These are phyloP conservation scores for Flexamia atlantica DNA, from an alignment of 2,888 invertebrate genomes.

Conservation along the genomic window DNA sequence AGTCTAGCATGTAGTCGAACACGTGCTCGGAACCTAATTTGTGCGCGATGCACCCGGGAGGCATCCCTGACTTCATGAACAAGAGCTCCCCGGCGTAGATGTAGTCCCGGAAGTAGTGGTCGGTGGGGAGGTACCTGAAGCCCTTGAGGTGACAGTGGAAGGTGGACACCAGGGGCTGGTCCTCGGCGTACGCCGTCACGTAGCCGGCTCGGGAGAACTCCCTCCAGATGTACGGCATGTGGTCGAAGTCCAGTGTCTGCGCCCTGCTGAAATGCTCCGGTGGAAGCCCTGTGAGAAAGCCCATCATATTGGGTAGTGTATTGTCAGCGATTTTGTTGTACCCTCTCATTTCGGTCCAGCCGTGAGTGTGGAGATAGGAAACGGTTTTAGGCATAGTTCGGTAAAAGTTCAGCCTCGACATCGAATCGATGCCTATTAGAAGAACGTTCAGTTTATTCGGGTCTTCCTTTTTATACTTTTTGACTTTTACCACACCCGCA, in stretches of 20 bases:
- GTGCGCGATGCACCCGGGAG: background rate
- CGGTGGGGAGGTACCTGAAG: slow-evolving; percentile 85
- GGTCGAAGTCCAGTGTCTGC: slow-evolving; percentile 78
- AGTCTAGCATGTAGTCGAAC: slow-evolving; percentile 81
- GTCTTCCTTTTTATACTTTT: slow-evolving; percentile 68
- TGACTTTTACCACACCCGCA: slow-evolving; percentile 76
- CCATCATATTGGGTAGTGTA: slow-evolving; percentile 93
- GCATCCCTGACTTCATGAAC: slow-evolving; percentile 73
- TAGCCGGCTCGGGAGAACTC: slow-evolving; percentile 82
- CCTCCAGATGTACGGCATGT: slow-evolving; percentile 87
- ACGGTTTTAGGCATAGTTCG: slow-evolving; percentile 86
- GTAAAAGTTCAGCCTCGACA: slow-evolving; percentile 87
- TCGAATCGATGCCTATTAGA: slow-evolving; percentile 90
- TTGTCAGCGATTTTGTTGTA: slow-evolving; percentile 91
- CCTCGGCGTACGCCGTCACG: slow-evolving; percentile 89
- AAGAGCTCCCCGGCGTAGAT: slow-evolving; percentile 81
- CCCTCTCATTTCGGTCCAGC: slow-evolving; percentile 85
- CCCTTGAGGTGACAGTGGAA: slow-evolving; percentile 85
- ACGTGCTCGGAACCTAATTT: background rate
- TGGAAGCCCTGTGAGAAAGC: slow-evolving; percentile 84
- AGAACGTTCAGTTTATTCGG: slow-evolving; percentile 78
- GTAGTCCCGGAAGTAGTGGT: slow-evolving; percentile 88
- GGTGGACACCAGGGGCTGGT: slow-evolving; percentile 83
- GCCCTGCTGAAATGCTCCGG: slow-evolving; percentile 62
- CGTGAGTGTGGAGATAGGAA: slow-evolving; percentile 81